phyloP scores from a whole-genome alignment of 2,113 vertebrate genomes.

The Platysternon megacephalum region DNA sequence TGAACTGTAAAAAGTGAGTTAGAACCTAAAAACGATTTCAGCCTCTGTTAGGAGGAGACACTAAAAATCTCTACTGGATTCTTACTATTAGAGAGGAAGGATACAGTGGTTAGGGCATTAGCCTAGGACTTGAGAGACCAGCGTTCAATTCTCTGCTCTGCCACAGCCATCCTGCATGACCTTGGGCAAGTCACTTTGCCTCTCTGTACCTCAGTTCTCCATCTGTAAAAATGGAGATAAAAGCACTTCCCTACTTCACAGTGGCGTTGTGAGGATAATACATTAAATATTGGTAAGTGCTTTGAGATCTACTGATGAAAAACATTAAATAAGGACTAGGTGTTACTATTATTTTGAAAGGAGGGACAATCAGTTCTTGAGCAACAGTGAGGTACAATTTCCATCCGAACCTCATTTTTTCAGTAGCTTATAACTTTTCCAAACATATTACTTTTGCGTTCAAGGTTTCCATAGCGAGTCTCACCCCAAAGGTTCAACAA shows the following conservation, averaged over 20 bases:
- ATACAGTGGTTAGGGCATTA: neutral
- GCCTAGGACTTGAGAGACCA: neutral
- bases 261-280: neutral
- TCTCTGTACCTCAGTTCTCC: neutral
- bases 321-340: neutral
- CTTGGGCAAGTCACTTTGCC: neutral
- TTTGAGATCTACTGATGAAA: neutral
- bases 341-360: neutral
- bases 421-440: neutral
- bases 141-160: neutral
- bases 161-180: neutral
- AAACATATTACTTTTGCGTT: neutral
- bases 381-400: neutral
- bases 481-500: neutral
- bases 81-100: neutral
- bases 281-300: neutral
- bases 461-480: neutral
- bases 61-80: neutral
- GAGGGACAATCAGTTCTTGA: neutral
- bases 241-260: neutral
- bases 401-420: neutral
- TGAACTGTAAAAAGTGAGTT: neutral
- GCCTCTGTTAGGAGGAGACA: neutral
- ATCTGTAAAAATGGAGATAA: neutral
- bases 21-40: neutral